Conservation (phyloP, 2,113 vertebrate species). For the Todiramphus chloris region DNA sequence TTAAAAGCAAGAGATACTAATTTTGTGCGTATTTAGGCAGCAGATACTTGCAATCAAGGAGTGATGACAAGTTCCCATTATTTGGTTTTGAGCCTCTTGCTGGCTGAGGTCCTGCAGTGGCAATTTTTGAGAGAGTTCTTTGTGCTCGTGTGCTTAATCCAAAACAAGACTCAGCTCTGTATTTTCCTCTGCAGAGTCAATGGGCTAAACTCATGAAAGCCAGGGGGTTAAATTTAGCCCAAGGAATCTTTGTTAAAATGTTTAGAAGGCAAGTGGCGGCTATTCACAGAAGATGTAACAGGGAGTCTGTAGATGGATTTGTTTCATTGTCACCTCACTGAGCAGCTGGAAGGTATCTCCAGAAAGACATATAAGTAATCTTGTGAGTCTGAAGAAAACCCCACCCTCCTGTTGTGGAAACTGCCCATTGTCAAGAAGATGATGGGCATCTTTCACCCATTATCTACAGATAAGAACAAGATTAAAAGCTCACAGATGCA, state of each 20-base stretch:
- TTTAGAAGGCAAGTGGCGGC: background rate
- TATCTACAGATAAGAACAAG: background rate
- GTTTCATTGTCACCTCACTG: slow-evolving; percentile 2
- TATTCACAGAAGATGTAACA: background rate
- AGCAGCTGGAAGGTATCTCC: background rate
- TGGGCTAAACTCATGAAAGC: slow-evolving; percentile 10
- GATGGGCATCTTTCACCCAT: background rate
- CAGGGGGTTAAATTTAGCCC: slow-evolving; percentile 20
- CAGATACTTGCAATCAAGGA: slow-evolving; percentile 30
- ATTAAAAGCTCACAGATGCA: background rate
- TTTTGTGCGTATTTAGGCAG: slow-evolving; percentile 10
- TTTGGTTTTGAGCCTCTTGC: slow-evolving; percentile 13
- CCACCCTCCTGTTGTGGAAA: background rate
- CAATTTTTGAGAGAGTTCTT: slow-evolving; percentile 39
- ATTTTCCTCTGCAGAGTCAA: slow-evolving; percentile 9
- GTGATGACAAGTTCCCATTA: slow-evolving; percentile 43
- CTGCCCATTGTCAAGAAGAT: background rate
- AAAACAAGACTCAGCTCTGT: slow-evolving; percentile 51
- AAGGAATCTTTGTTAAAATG: slow-evolving; percentile 35
- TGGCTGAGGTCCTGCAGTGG: slow-evolving; percentile 34
- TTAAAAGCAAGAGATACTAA: background rate
- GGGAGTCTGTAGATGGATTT: background rate
- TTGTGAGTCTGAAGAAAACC: background rate
- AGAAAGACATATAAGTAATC: background rate
- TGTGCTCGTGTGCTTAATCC: background rate